A percentile compares a stretch with the other conserved stretches of the same genome.
phyloP scores from a whole-genome alignment of 2,797 vertebrate species.

The Heterohyrax brucei region DNA sequence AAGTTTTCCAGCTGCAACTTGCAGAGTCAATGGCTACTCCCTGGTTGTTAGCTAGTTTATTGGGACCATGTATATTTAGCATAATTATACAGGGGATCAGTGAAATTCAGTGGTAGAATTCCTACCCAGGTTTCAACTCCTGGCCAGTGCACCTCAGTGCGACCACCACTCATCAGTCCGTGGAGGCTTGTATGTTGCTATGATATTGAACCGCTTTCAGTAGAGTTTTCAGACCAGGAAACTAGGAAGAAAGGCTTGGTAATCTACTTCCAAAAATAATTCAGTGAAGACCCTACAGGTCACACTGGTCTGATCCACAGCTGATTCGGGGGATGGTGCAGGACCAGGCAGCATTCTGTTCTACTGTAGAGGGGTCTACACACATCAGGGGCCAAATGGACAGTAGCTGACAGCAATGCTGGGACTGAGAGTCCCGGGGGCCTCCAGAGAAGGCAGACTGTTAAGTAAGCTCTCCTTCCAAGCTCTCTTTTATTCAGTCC shows the following conservation, averaged over 20 bases:
- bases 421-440: neutral
- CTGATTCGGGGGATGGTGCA: too few relatives aligned
- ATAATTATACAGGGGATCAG: neutral
- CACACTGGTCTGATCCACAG: too few relatives aligned
- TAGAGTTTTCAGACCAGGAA: too few relatives aligned
- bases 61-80: neutral
- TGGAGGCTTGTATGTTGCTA: neutral
- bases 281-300: too few relatives aligned
- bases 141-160: neutral
- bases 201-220: too few relatives aligned
- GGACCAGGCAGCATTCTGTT: too few relatives aligned
- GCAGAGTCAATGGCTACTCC: neutral
- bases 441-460: neutral
- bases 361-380: too few relatives aligned
- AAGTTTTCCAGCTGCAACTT: slow-evolving; percentile 25
- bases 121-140: neutral
- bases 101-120: neutral
- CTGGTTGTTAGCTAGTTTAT: neutral
- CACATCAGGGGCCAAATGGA: too few relatives aligned
- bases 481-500: neutral
- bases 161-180: neutral
- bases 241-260: too few relatives aligned
- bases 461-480: neutral
- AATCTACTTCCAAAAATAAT: too few relatives aligned
- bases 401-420: too few relatives aligned